Percentiles rank a stretch among this genome's conserved stretches.
phyloP scores from a whole-genome alignment of 1,140 invertebrate genomes.

The Drosophila ambigua region DNA sequence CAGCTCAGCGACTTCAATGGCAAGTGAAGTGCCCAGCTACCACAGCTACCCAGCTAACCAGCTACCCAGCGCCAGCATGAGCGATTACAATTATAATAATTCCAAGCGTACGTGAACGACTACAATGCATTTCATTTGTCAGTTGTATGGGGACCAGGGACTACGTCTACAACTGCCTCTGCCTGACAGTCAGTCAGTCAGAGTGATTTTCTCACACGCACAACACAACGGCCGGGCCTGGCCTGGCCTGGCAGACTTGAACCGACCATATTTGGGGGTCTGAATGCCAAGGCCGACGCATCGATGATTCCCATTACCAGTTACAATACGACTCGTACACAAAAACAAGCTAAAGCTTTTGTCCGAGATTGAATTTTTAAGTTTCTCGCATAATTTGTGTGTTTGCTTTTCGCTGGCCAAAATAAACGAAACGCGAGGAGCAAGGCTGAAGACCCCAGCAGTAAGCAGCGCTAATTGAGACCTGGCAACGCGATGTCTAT shows the following conservation, averaged over 20 bases:
- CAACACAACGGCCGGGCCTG: not conserved
- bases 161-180: slow-evolving; percentile 14
- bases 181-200: slow-evolving; percentile 37
- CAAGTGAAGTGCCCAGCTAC: slow-evolving; percentile 9
- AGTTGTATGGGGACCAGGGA: slow-evolving; percentile 8
- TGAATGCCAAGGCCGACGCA: slow-evolving; percentile 76
- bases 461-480: slow-evolving; percentile 61
- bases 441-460: slow-evolving; percentile 57
- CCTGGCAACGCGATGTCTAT: slow-evolving; percentile 38
- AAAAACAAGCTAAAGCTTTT: slow-evolving; percentile 50
- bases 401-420: slow-evolving; percentile 35
- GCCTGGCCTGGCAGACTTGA: slow-evolving; percentile 10
- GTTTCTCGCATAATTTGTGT: slow-evolving; percentile 69
- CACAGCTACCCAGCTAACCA: too few species aligned
- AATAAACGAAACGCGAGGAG: slow-evolving; percentile 44
- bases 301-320: slow-evolving; percentile 51
- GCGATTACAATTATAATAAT: slow-evolving; percentile 56
- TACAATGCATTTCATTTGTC: slow-evolving; percentile 72
- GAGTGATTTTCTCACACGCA: slow-evolving; percentile 59
- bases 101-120: slow-evolving; percentile 48
- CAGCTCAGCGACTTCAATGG: slow-evolving; percentile 49
- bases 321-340: slow-evolving; percentile 50
- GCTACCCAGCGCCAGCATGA: not conserved
- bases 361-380: slow-evolving; percentile 49
- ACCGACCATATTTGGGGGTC: slow-evolving; percentile 68